Evolutionary conservation across 2,888 invertebrate species (phyloP).

Genomic region (Balanococcus diminutus): DNA sequence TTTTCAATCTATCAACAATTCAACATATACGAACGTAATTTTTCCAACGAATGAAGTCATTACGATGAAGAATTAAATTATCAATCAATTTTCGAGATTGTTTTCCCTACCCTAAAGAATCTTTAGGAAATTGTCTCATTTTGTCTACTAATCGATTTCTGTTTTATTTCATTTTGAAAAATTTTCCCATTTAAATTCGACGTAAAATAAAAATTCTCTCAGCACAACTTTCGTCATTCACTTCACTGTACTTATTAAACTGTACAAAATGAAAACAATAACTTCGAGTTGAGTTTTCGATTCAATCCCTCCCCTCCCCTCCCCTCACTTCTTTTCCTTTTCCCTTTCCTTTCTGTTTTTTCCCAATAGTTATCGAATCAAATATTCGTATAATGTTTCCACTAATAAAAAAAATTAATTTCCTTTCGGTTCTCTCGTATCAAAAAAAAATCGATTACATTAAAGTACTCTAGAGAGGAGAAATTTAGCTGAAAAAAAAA

Average conservation of each 20-base stretch:
- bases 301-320: background rate
- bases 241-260: background rate
- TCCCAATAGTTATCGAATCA: background rate
- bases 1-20: too few species aligned
- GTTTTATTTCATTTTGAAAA: too few species aligned
- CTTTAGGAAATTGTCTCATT: too few species aligned
- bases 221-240: background rate
- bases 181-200: too few species aligned
- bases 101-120: too few species aligned
- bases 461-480: background rate
- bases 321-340: too few species aligned
- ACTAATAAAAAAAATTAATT: background rate
- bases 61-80: too few species aligned
- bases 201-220: too few species aligned
- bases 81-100: too few species aligned
- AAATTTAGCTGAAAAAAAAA: background rate
- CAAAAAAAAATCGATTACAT: background rate
- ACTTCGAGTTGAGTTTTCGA: background rate
- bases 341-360: background rate
- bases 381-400: background rate
- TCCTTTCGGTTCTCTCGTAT: background rate
- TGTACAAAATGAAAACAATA: background rate
- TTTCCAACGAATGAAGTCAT: too few species aligned
- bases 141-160: too few species aligned
- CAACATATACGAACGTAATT: too few species aligned